Percentiles rank a stretch among this genome's conserved stretches.
Evolutionary conservation across 2,113 vertebrate genomes (phyloP).

Genomic region (Hyla sarda): DNA sequence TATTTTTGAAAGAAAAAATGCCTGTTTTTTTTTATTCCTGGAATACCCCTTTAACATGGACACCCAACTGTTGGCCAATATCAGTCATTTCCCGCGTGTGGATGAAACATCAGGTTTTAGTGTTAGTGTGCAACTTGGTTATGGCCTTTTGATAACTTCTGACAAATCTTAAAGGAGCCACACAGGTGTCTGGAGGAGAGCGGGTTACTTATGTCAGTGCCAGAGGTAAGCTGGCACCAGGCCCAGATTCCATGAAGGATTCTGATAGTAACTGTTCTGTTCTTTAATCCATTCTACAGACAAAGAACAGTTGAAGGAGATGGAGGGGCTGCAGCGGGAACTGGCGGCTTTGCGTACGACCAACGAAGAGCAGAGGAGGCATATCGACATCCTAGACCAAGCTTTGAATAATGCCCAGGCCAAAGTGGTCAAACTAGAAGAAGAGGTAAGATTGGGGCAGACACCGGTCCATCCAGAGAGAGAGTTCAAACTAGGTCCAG

Average conservation of each 20-base stretch:
- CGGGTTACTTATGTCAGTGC: conserved; percentile 39
- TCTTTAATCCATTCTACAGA: conserved; percentile 68
- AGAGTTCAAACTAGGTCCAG: too few relatives aligned
- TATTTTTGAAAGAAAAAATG: too few relatives aligned
- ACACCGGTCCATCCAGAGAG: background rate
- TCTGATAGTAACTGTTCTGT: conserved; percentile 62
- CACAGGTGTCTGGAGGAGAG: background rate
- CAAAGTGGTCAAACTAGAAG: conserved; percentile 83
- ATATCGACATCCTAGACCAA: conserved; percentile 84
- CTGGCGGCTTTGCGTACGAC: conserved; percentile 75
- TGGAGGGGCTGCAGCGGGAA: conserved; percentile 83
- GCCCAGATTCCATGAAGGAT: conserved; percentile 39
- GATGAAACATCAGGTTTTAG: background rate
- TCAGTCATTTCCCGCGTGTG: background rate
- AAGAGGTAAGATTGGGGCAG: conserved; percentile 86
- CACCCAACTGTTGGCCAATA: too few relatives aligned
- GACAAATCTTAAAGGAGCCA: rapidly evolving
- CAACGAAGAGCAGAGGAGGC: conserved; percentile 81
- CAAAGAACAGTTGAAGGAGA: conserved; percentile 81
- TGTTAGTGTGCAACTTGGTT: background rate
- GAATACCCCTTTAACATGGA: too few relatives aligned
- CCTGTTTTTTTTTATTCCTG: too few relatives aligned
- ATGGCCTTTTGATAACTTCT: background rate
- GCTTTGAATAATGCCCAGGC: conserved; percentile 81
- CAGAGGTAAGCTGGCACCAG: conserved; percentile 46